Base-by-base conservation (phyloP, 2,888 invertebrate species). In the Elaeidobius kamerunicus region DNA sequence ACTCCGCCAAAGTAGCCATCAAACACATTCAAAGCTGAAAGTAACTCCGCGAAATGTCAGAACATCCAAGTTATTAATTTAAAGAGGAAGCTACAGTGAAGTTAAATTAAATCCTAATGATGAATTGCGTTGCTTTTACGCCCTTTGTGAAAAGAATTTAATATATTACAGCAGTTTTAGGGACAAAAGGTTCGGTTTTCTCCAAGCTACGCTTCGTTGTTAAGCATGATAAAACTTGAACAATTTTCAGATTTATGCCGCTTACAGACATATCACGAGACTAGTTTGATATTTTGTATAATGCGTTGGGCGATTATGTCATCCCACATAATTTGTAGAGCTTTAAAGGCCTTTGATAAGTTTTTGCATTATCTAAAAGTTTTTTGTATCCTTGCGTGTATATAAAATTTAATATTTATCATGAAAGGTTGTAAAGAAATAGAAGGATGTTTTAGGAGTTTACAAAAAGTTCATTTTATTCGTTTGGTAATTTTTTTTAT, bases 201-300 rank as follows among this genome's bases (percentile, higher is more conserved):
- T 52, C 35, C 19, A 14, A 36, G 20, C 36, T 14, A 30, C 35
- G 36, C 46, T 41, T 40, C 28, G 30, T 28, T 36, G 28, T 47
- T 36, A 60, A 57, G 62, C 57, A 56, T 54, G 59, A 49, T 48
- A 61, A 62, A 61, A 63, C 59, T 61, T 59, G 49, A 60, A 61
- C 60, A 60, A 60, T 64, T 64, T 60, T 56, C 60, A 58, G 60
- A 61, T 61, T 61, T 56, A 48, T 51, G 51, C 41, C 45, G 47
- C 42, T 32, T 23, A 14, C 32, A 40, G 32, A 30, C 30, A 40
- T 38, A 47, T 28, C 27, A 38, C 16, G 14, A 36, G 36, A 46
- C 28, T 28, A 36, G 36, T 46, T 46, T 28, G 14, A 46, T 38
- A 17, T 28, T 46, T 27, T 4, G 5, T 44, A 34, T 16, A 35